phyloP scores from a whole-genome alignment of 2,797 vertebrate species.

The Borostomias antarcticus region DNA sequence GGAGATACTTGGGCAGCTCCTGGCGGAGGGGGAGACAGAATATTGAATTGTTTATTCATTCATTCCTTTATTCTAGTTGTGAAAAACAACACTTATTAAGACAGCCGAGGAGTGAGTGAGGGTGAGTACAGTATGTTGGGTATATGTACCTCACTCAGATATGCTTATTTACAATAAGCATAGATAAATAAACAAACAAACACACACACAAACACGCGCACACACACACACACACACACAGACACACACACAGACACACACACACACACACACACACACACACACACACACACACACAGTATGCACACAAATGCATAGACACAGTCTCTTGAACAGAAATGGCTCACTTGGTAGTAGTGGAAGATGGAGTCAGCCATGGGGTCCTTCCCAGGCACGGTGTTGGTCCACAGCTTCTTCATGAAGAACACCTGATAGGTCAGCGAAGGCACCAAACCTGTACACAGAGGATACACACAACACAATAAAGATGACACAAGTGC shows the following conservation, averaged over 20 bases:
- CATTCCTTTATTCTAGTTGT: too few species aligned
- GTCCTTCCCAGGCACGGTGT: conserved; percentile 90
- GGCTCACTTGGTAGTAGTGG: conserved; percentile 92
- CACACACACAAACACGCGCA: too few species aligned
- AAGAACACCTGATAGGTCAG: conserved; percentile 99
- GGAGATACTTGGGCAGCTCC: conserved; percentile 97
- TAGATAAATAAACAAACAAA: too few species aligned
- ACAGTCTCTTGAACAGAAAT: neutral
- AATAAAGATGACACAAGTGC: neutral
- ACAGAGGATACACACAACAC: neutral
- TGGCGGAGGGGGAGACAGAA: too few species aligned
- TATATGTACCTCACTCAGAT: too few species aligned
- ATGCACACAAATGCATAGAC: neutral
- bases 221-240: neutral
- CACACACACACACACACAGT: neutral
- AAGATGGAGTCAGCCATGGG: conserved; percentile 96
- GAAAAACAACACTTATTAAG: neutral
- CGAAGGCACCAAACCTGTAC: conserved; percentile 86
- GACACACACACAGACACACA: conserved; percentile 9
- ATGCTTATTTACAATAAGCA: too few species aligned
- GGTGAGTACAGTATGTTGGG: too few species aligned
- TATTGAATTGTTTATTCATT: neutral
- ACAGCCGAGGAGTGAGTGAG: neutral
- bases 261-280: neutral
- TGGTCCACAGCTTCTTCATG: conserved; percentile 99